A percentile compares a stretch with the other conserved stretches of the same genome.
These are phyloP conservation scores for Siniperca knerii DNA, from an alignment of 2,113 vertebrate species.

Conservation along the genomic window DNA sequence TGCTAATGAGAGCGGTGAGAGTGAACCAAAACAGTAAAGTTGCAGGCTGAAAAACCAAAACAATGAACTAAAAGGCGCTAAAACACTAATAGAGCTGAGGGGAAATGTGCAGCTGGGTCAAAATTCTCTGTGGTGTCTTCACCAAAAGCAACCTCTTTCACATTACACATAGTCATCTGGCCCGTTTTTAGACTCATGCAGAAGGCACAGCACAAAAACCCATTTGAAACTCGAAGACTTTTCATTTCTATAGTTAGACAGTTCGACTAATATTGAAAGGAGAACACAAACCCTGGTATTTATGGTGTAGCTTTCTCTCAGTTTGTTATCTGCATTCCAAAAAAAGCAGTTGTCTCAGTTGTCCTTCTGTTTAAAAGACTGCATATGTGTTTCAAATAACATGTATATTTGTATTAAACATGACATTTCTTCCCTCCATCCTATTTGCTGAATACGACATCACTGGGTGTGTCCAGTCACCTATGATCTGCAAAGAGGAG, in stretches of 20 bases:
- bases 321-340: background rate
- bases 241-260: slow-evolving; percentile 20
- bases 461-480: background rate
- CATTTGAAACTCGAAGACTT: background rate
- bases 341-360: background rate
- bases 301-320: background rate
- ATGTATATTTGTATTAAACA: background rate
- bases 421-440: background rate
- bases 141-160: too few relatives aligned
- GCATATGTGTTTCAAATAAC: background rate
- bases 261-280: slow-evolving; percentile 29
- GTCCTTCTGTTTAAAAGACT: background rate
- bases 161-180: background rate
- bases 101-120: background rate
- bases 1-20: background rate
- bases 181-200: background rate
- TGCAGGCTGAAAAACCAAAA: background rate
- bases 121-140: background rate
- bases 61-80: background rate
- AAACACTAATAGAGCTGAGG: background rate
- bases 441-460: background rate
- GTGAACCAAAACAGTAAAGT: background rate
- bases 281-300: slow-evolving; percentile 16
- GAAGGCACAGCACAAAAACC: background rate
- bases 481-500: background rate